Base-by-base conservation (phyloP, 2,888 invertebrate species). In the Tetragonisca angustula region DNA sequence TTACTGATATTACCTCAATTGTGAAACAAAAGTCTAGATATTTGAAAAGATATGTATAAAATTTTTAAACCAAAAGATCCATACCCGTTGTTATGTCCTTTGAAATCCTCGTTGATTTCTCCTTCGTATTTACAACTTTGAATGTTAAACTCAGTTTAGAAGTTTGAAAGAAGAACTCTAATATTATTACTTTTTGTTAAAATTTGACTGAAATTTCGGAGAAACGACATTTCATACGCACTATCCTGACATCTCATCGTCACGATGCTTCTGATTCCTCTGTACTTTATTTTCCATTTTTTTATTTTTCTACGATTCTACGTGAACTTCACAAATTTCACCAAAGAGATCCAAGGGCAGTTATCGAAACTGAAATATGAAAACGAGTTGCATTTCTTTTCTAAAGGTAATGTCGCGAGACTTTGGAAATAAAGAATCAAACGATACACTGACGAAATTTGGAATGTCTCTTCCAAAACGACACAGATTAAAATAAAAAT, bases 231-330 rank as follows among this genome's bases (percentile, higher is more conserved):
- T 64, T 64, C 64, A 32, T 21, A 21, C 13, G 5, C 32, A 36
- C 21, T 32, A 32, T 5, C 64, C 32, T 13, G 5, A 21, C 19
- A 13, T 56, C 17, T 54, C 78, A 68, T 77, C 72, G 68, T 36
- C 76, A 59, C 71, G 65, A 65, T 6, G 65, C 61, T 62, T 76
- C 43, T 49, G 17, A 67, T 54, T 59, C 17, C 43, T 50, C n/a
- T 76, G 24, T 36, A 15, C n/a, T 43, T 65, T 65, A 43, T 65
- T 65, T 43, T 65, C n/a, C 36, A 65, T 36, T 65, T 43, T 21
- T 64, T 59, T 36, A 11, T 21, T 36, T 65, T 65, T 36, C 6
- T 15, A 3, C 5, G 21, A 32, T 62, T 27, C 11, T 11, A 19
- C 21, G 19, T 21, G 21, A 4, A 32, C 6, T 11, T 27, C 32